A percentile compares a stretch with the other conserved stretches of the same genome.
These are phyloP conservation scores for Podilymbus podiceps DNA, from an alignment of 2,113 vertebrate genomes.

Conservation along the genomic window DNA sequence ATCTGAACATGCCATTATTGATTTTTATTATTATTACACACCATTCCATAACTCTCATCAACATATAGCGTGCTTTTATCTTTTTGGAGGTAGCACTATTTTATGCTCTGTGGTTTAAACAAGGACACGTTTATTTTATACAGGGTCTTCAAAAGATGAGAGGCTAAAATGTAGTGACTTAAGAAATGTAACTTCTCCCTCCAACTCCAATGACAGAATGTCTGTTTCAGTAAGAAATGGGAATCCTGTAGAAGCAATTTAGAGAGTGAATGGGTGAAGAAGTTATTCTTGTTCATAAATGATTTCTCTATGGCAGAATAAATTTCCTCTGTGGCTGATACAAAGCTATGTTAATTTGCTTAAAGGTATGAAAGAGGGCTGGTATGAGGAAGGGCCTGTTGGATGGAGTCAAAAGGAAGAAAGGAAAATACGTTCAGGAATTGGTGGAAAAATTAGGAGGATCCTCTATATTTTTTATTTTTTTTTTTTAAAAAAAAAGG, in stretches of 20 bases:
- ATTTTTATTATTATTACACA: slow-evolving; percentile 44
- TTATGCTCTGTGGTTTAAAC: background rate
- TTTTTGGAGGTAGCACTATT: background rate
- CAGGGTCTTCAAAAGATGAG: background rate
- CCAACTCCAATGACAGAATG: background rate
- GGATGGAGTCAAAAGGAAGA: background rate
- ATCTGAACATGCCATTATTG: slow-evolving; percentile 29
- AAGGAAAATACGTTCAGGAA: background rate
- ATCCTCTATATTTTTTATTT: no score
- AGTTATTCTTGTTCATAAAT: background rate
- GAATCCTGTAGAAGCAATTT: background rate
- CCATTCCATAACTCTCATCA: slow-evolving; percentile 8
- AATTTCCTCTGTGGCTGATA: background rate
- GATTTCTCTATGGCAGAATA: background rate
- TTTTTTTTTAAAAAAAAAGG: background rate
- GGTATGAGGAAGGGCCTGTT: background rate
- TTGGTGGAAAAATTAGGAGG: background rate
- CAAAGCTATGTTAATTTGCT: background rate
- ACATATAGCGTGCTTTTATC: background rate
- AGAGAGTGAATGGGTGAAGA: background rate
- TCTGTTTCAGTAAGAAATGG: background rate
- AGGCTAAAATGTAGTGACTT: background rate
- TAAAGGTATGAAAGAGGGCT: background rate
- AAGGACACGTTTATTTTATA: background rate
- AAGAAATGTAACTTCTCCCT: background rate